These are phyloP conservation scores for Amaurobius ferox DNA, from an alignment of 2,888 invertebrate species.

Conservation along the genomic window DNA sequence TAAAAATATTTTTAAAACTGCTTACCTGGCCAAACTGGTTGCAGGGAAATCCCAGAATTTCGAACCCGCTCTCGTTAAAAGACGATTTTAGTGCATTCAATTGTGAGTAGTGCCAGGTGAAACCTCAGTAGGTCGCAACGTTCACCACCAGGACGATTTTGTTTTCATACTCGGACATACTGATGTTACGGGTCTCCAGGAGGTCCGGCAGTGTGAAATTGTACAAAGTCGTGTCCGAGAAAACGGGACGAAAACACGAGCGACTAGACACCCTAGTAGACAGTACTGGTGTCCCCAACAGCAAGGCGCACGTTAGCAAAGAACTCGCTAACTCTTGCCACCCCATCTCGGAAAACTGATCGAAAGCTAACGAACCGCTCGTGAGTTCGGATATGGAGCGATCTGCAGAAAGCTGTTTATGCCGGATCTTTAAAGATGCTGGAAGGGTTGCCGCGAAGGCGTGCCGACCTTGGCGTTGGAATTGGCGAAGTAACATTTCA, in stretches of 20 bases:
- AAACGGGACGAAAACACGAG: constrained; percentile 32
- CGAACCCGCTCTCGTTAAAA: constrained; percentile 76
- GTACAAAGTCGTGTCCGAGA: constrained; percentile 35
- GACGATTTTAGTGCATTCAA: constrained; percentile 79
- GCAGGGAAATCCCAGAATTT: constrained; percentile 79
- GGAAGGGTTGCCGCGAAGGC: neutral
- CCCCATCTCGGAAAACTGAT: constrained; percentile 29
- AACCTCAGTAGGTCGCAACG: constrained; percentile 80
- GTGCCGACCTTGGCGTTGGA: neutral
- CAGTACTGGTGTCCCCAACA: neutral
- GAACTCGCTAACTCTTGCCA: constrained; percentile 37
- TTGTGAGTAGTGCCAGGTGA: constrained; percentile 79
- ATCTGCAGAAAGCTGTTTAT: neutral
- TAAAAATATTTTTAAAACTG: constrained; percentile 18
- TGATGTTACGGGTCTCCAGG: constrained; percentile 56
- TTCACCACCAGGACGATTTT: constrained; percentile 78
- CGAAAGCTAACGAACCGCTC: neutral
- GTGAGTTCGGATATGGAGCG: neutral
- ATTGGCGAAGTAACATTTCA: no score
- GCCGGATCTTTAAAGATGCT: neutral
- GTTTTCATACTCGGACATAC: constrained; percentile 71
- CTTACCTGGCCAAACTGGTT: constrained; percentile 78
- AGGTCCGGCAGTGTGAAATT: constrained; percentile 58
- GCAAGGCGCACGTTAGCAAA: constrained; percentile 12
- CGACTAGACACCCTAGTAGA: constrained; percentile 17